Conservation (phyloP, 1,140 invertebrate species). For the Phenacoccus solenopsis region DNA sequence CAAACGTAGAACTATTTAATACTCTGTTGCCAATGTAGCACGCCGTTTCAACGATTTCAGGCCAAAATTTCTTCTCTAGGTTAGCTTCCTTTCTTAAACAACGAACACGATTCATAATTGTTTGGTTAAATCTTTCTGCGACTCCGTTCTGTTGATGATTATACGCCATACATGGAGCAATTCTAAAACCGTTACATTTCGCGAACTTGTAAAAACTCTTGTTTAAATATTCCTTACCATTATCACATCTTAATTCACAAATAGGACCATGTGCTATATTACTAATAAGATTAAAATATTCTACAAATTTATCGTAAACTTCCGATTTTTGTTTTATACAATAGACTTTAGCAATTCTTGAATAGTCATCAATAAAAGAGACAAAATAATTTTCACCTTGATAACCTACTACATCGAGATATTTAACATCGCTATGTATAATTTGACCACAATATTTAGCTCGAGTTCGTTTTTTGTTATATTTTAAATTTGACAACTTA, state of each 20-base stretch:
- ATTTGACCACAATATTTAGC: constrained; percentile 19
- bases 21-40: constrained; percentile 9
- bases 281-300: constrained; percentile 18
- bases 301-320: constrained; percentile 11
- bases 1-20: constrained; percentile 6
- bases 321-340: constrained; percentile 20
- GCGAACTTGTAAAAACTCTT: neutral
- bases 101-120: constrained; percentile 23
- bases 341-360: constrained; percentile 15
- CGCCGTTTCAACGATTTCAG: neutral
- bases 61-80: neutral
- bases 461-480: constrained; percentile 16
- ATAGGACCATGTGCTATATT: constrained; percentile 16
- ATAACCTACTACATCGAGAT: neutral
- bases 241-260: constrained; percentile 22
- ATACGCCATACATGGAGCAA: constrained; percentile 28
- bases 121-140: constrained; percentile 30
- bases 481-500: constrained; percentile 20
- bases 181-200: constrained; percentile 29
- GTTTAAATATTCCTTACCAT: constrained; percentile 23
- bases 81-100: constrained; percentile 27
- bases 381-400: neutral
- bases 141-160: constrained; percentile 33
- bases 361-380: constrained; percentile 22
- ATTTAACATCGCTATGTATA: constrained; percentile 17